Conservation (phyloP, 2,113 vertebrate species). For the Benitochromis conjunctus region DNA sequence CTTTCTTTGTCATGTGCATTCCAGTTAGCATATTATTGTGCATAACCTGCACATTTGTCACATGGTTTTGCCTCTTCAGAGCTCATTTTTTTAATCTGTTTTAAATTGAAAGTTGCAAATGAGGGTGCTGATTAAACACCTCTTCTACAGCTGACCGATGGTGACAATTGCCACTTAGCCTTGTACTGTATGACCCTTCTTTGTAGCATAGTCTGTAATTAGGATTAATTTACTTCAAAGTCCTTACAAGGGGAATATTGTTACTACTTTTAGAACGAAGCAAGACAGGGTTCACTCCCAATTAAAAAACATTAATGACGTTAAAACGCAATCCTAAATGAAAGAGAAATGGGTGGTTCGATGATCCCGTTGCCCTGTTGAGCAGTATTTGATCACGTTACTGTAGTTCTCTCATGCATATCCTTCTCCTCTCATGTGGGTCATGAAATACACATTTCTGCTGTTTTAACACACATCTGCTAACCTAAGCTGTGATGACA, state of each 20-base stretch:
- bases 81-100: not conserved
- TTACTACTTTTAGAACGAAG: not conserved
- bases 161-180: not conserved
- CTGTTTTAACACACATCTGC: not conserved
- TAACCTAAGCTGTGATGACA: not conserved
- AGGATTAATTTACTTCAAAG: not conserved
- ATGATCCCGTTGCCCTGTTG: not conserved
- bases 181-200: not conserved
- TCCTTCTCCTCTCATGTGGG: not conserved
- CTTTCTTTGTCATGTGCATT: not conserved
- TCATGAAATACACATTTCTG: not conserved
- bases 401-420: not conserved
- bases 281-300: not conserved
- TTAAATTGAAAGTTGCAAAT: not conserved
- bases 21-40: not conserved
- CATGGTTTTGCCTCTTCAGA: not conserved
- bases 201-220: not conserved
- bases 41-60: not conserved
- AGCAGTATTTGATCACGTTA: not conserved
- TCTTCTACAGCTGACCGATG: not conserved
- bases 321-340: not conserved
- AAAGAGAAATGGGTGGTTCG: not conserved
- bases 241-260: not conserved
- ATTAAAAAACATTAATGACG: not conserved
- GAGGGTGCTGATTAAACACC: not conserved